These are phyloP conservation scores for Pelobates cultripes DNA, from an alignment of 2,797 vertebrate genomes.

Conservation along the genomic window DNA sequence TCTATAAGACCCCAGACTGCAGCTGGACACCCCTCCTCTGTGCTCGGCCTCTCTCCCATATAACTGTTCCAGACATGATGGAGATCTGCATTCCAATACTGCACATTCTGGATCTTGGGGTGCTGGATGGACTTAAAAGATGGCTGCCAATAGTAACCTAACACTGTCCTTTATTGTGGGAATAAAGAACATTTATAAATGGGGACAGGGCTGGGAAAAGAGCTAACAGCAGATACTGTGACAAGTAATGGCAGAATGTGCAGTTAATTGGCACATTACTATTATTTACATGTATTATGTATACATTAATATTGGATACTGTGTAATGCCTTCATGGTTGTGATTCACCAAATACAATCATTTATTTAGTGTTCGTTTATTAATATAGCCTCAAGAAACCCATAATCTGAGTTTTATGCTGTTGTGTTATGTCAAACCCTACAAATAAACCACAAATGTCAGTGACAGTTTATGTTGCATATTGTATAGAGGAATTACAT, in stretches of 20 bases:
- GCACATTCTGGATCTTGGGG: conserved; percentile 38
- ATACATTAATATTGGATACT: background rate
- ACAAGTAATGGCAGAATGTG: background rate
- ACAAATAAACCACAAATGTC: too few relatives aligned
- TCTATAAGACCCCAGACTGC: conserved; percentile 49
- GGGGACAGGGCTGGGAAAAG: background rate
- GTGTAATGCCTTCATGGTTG: too few relatives aligned
- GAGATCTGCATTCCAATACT: conserved; percentile 55
- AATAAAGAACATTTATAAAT: background rate
- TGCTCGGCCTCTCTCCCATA: conserved; percentile 36
- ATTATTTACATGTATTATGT: background rate
- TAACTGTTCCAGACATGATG: conserved; percentile 51
- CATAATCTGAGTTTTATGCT: too few relatives aligned
- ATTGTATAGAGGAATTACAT: too few relatives aligned
- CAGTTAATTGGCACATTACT: background rate
- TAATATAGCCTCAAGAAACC: too few relatives aligned
- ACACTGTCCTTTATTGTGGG: conserved; percentile 28
- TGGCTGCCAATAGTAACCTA: conserved; percentile 34
- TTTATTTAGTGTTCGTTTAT: too few relatives aligned
- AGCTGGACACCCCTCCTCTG: conserved; percentile 47
- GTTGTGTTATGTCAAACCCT: too few relatives aligned
- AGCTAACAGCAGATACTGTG: background rate
- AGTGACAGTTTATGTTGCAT: too few relatives aligned
- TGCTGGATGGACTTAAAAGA: conserved; percentile 40
- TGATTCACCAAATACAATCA: too few relatives aligned